Evolutionary conservation across 1,140 invertebrate genomes (phyloP), one percentile per base, ranked within the genome.

Genomic region (Phortica variegata): DNA sequence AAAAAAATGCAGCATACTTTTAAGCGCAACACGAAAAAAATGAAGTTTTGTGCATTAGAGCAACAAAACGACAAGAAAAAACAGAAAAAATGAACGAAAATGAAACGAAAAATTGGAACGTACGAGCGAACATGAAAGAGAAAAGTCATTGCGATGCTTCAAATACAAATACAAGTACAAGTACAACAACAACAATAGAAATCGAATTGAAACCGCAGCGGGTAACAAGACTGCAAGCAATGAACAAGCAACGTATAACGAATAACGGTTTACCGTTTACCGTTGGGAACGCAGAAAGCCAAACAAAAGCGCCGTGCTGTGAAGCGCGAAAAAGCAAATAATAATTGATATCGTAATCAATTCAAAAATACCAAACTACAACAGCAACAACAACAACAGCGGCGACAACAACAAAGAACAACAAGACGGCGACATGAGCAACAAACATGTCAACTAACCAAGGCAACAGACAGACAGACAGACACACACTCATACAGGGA

Each of bases 261-360:
- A 29, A 6, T 12, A 29, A 29, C 26, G 26, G n/a, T n/a, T n/a
- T n/a, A n/a, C n/a, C n/a, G n/a, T n/a, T n/a, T n/a, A n/a, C n/a
- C n/a, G n/a, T n/a, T n/a, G n/a, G n/a, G n/a, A n/a, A n/a, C n/a
- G n/a, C n/a, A n/a, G n/a, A 29, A 6, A 29, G 26, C 6, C 6
- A 12, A 29, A 6, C 26, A 12, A 12, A 29, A 29, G 12, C 26
- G 12, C 34, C 4, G 32, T 15, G 16, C 31, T 18, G 29, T 41
- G 17, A 26, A 52, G n/a, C 40, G 41, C 43, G 43, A 42, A 47
- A 43, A 63, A 68, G 63, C 63, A 68, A 68, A 68, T 63, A 68
- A 26, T 68, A 68, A 68, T 68, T 68, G 63, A 68, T 68, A 68
- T 68, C 60, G 63, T 68, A 68, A 68, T 68, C 63, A 68, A 68